A percentile compares a stretch with the other conserved stretches of the same genome.
These are phyloP conservation scores for Cephalopachus bancanus DNA, from an alignment of 2,797 vertebrate genomes.

Conservation along the genomic window DNA sequence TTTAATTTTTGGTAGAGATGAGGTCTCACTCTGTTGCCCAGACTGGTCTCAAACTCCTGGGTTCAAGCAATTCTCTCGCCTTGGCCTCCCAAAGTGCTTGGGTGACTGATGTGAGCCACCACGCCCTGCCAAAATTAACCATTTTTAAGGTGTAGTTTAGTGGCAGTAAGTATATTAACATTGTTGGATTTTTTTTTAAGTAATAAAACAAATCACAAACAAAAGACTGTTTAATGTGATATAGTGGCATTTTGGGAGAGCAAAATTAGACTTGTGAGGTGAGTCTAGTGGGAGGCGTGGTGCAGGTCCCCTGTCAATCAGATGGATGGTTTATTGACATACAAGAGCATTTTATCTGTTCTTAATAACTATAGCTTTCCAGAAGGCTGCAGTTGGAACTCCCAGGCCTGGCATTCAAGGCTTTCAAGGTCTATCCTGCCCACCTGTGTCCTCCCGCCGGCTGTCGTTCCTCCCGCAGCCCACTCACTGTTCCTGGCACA, in stretches of 20 bases:
- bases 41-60: no score
- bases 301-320: neutral
- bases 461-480: neutral
- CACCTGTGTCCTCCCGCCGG: neutral
- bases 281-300: no score
- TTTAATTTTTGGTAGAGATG: no score
- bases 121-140: neutral
- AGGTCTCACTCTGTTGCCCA: no score
- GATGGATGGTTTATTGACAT: neutral
- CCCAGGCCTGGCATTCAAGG: neutral
- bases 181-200: neutral
- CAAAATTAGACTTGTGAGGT: no score
- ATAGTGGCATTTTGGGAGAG: neutral
- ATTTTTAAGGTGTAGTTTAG: neutral
- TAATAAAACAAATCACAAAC: neutral
- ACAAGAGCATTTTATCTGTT: neutral
- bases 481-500: neutral
- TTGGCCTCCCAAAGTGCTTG: no score
- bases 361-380: neutral
- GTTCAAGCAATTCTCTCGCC: no score
- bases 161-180: neutral
- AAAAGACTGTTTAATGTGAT: neutral
- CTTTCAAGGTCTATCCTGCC: neutral
- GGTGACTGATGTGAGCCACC: no score
- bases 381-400: constrained; percentile 18